Evolutionary conservation across 2,888 invertebrate species (phyloP), one percentile per base, ranked within the genome.

Genomic region (Brachylomia viminalis): DNA sequence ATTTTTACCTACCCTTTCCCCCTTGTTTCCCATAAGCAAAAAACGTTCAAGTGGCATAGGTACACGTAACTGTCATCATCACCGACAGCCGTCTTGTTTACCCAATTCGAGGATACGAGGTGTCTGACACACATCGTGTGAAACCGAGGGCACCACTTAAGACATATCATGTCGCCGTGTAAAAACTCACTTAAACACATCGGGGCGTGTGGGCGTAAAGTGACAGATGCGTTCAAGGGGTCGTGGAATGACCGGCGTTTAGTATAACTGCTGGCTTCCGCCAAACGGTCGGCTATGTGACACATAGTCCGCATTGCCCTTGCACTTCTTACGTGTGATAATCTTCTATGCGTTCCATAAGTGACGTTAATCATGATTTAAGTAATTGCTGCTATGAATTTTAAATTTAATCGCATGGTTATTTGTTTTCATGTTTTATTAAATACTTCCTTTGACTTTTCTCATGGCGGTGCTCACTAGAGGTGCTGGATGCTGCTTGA

Each of bases 241-340:
- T 92, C 94, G 92, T 90, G 91, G 91, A 92, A 92, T 95, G 95
- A 95, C 95, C 95, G 94, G 93, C 95, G 94, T 94, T 94, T 92
- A 92, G 92, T 94, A 93, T 95, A 96, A 96, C 95, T 95, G 93
- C 91, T 90, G 87, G 94, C 95, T 95, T 96, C 96, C 96, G 96
- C 89, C 90, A 91, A 92, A 91, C 89, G 90, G 89, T 82, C 89
- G 90, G 90, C 91, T 89, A 90, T 86, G 88, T 90, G 93, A 92
- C 93, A 92, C 90, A 89, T 87, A 84, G 78, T 77, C 74, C 83
- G 73, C 56, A 56, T 65, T 79, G 85, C 62, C 80, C 82, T 87
- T 88, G 85, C 84, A 88, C 83, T 81, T 85, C 80, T 80, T 77
- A 76, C 71, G 11, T 54, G 68, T 59, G 33, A 77, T 78, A 80